A percentile compares a stretch with the other conserved stretches of the same genome.
Conservation (phyloP, 2,797 vertebrate genomes). For the Sebastes vulpes region DNA sequence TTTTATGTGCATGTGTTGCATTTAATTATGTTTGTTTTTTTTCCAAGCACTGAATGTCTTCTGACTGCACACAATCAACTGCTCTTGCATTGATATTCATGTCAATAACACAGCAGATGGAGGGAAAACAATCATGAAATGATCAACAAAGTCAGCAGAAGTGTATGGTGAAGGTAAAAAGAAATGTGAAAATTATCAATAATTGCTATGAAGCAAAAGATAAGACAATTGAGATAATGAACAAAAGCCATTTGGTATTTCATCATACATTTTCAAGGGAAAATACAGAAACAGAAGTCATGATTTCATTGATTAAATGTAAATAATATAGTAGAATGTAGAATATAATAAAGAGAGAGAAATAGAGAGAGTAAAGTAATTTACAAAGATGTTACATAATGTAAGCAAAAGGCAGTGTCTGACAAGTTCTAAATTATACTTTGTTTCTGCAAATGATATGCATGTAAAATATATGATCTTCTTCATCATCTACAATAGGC, state of each 20-base stretch:
- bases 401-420: neutral
- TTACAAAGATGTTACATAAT: neutral
- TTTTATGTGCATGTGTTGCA: conserved; percentile 8
- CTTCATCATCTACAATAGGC: neutral
- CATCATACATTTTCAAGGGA: neutral
- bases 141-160: conserved; percentile 2
- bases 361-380: neutral
- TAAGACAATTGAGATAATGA: neutral
- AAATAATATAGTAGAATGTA: neutral
- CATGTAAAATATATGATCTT: neutral
- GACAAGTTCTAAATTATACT: neutral
- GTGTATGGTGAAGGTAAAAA: neutral
- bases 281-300: neutral
- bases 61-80: conserved; percentile 4
- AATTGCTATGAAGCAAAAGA: neutral
- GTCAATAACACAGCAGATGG: conserved; percentile 21
- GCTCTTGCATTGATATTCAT: conserved; percentile 1
- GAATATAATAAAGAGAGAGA: neutral
- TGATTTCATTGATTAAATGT: neutral
- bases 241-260: neutral
- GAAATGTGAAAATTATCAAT: neutral
- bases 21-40: conserved; percentile 54
- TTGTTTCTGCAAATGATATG: neutral
- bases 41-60: conserved; percentile 12
- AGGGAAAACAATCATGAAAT: neutral